Percentiles rank a stretch among this genome's conserved stretches.
Evolutionary conservation across 2,113 vertebrate species (phyloP).

Genomic region (Budorcas taxicolor): DNA sequence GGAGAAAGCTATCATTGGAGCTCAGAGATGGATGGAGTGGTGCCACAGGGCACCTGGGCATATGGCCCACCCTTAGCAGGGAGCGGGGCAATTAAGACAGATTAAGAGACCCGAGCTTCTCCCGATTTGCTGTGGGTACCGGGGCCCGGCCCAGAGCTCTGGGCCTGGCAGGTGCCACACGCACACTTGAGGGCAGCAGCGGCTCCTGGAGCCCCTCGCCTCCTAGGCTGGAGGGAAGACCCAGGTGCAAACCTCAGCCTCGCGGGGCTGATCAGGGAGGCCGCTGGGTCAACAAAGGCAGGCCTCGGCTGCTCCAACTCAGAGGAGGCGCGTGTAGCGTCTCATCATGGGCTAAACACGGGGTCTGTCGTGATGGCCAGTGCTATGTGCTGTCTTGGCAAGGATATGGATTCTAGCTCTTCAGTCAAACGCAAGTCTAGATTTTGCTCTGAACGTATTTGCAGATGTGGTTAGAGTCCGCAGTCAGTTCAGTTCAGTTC

Average conservation of each 20-base stretch:
- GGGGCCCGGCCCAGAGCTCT: not conserved
- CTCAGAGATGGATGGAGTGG: not conserved
- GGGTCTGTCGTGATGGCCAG: not conserved
- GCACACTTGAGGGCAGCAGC: not conserved
- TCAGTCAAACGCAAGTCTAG: not conserved
- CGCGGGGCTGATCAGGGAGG: accelerated
- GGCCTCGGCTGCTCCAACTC: not conserved
- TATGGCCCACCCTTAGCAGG: not conserved
- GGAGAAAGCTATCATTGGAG: not conserved
- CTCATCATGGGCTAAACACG: accelerated
- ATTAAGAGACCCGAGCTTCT: not conserved
- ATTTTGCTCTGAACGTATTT: not conserved
- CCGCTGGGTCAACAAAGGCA: not conserved
- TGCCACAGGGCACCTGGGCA: not conserved
- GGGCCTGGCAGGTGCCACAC: not conserved
- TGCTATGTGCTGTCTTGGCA: not conserved
- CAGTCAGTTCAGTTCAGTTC: not conserved
- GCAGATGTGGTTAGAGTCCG: not conserved
- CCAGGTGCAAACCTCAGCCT: not conserved
- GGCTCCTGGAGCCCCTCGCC: not conserved
- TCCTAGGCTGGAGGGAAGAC: not conserved
- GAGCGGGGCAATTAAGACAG: accelerated
- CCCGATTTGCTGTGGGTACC: accelerated
- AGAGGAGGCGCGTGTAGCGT: accelerated
- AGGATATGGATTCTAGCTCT: not conserved